phyloP scores from a whole-genome alignment of 2,113 vertebrate genomes.

The Ammodytes dubius region DNA sequence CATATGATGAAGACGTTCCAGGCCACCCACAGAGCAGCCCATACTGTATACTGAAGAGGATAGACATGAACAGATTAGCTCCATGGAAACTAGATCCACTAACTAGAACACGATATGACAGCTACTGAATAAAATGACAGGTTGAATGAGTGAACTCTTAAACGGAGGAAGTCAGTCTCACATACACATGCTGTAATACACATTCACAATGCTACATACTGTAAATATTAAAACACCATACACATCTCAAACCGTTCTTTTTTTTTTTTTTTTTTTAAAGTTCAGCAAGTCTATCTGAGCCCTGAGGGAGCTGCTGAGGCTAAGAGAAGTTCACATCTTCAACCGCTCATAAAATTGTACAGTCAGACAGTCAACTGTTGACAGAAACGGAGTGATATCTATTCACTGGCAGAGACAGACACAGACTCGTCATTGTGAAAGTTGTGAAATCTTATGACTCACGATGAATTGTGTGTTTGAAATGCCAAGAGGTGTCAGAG shows the following conservation, averaged over 20 bases:
- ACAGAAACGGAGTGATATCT: conserved; percentile 48
- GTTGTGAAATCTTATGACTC: conserved; percentile 67
- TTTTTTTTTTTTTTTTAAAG: background rate
- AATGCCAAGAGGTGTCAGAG: conserved; percentile 53
- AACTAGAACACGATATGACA: conserved; percentile 20
- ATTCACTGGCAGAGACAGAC: conserved; percentile 31
- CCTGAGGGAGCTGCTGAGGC: conserved; percentile 34
- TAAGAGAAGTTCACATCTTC: conserved; percentile 51
- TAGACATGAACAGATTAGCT: conserved; percentile 51
- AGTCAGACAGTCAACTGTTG: conserved; percentile 56
- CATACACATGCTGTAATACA: background rate
- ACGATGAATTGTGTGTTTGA: conserved; percentile 47
- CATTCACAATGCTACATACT: background rate
- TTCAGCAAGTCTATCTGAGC: conserved; percentile 41
- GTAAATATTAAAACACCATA: background rate
- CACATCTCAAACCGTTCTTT: background rate
- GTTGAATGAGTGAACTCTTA: conserved; percentile 7
- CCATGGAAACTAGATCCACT: conserved; percentile 8
- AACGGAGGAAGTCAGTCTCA: conserved; percentile 3
- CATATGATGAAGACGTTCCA: conserved; percentile 97
- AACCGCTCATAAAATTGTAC: conserved; percentile 54
- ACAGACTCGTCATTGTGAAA: conserved; percentile 40
- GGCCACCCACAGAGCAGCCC: conserved; percentile 93
- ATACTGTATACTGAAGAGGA: conserved; percentile 88
- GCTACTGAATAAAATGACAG: conserved; percentile 15